Evolutionary conservation across 2,113 vertebrate species (phyloP).

Genomic region (Elephas maximus): DNA sequence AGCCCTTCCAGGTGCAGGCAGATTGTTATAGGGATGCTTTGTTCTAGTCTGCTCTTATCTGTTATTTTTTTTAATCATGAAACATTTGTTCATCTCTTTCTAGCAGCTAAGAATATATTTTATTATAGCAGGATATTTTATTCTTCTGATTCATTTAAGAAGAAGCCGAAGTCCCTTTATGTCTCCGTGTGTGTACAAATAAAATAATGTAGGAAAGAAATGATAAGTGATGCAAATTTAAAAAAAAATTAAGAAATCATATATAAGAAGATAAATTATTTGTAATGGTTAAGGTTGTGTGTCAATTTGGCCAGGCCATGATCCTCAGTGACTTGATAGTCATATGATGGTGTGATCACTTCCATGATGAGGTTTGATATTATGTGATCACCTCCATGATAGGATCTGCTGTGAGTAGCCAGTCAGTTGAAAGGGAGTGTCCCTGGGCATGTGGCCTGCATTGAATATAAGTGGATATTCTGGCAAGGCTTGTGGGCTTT

Average conservation of each 20-base stretch:
- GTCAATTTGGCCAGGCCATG: no score
- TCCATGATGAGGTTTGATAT: no score
- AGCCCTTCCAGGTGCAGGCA: neutral
- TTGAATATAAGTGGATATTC: no score
- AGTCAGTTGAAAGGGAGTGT: no score
- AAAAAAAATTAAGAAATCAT: neutral
- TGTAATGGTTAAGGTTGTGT: no score
- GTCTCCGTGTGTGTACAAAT: neutral
- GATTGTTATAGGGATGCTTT: neutral
- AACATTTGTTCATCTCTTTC: neutral
- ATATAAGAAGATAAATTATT: neutral
- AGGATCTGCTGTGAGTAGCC: no score
- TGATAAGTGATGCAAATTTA: neutral
- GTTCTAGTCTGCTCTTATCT: neutral
- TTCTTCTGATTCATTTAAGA: neutral
- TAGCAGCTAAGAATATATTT: neutral
- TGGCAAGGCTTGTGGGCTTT: no score
- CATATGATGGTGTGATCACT: no score
- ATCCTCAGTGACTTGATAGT: no score
- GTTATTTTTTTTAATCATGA: neutral
- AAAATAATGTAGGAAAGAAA: neutral
- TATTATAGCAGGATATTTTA: neutral
- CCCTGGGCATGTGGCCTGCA: no score
- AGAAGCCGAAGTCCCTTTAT: neutral
- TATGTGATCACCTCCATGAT: no score